Conservation (phyloP, 1,140 invertebrate species). For the Drosophila seguyi region DNA sequence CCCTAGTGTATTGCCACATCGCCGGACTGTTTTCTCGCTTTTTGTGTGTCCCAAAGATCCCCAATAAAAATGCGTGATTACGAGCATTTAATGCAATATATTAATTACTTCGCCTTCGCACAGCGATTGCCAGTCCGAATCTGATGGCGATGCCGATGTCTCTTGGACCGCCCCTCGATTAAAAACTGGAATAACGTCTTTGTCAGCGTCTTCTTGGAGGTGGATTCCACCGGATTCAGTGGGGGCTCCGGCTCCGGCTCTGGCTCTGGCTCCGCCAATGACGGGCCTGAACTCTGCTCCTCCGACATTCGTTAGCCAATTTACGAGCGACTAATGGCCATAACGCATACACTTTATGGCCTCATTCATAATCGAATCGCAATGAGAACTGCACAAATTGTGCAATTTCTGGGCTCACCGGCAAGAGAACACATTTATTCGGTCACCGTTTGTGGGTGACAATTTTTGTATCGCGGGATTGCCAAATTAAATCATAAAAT, state of each 20-base stretch:
- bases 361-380: conserved; percentile 76
- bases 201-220: conserved; percentile 61
- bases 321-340: conserved; percentile 82
- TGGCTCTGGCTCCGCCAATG: conserved; percentile 43
- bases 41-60: conserved; percentile 22
- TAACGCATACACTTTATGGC: conserved; percentile 82
- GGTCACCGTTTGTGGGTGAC: conserved; percentile 19
- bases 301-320: conserved; percentile 75
- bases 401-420: conserved; percentile 45
- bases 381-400: conserved; percentile 67
- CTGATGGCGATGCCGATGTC: conserved; percentile 26
- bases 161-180: conserved; percentile 40
- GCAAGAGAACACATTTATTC: conserved; percentile 42
- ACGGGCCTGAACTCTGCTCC: conserved; percentile 44
- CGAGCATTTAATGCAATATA: conserved; percentile 75
- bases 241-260: conserved; percentile 15
- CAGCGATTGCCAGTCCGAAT: conserved; percentile 21
- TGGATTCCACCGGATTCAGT: conserved; percentile 23
- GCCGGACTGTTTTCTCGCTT: conserved; percentile 15
- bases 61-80: conserved; percentile 72
- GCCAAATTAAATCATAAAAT: conserved; percentile 52
- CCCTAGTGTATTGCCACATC: conserved; percentile 26
- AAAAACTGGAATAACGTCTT: conserved; percentile 82
- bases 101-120: conserved; percentile 64
- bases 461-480: conserved; percentile 36